These are phyloP conservation scores for Microtus oregoni DNA, from an alignment of 2,113 vertebrate species.

Conservation along the genomic window DNA sequence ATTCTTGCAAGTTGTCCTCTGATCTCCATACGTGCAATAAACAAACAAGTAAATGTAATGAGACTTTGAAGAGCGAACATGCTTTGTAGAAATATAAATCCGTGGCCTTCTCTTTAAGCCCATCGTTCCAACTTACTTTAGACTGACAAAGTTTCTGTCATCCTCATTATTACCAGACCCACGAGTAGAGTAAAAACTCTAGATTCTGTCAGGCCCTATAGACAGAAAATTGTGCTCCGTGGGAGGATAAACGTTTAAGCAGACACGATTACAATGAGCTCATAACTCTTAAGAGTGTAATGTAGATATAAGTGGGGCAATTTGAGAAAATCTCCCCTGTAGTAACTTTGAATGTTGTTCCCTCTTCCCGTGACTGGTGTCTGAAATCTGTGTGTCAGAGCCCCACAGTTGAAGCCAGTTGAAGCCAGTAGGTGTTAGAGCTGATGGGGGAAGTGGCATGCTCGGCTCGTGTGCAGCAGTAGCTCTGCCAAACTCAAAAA, in stretches of 20 bases:
- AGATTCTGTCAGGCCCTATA: not conserved
- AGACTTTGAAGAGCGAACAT: not conserved
- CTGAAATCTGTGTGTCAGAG: not conserved
- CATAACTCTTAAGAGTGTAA: not conserved
- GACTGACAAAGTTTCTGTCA: conserved; percentile 5
- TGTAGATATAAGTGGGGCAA: not conserved
- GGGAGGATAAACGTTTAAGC: conserved; percentile 21
- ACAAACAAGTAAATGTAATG: not conserved
- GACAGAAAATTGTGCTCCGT: conserved; percentile 11
- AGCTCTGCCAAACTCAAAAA: not conserved
- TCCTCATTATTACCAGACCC: conserved; percentile 15
- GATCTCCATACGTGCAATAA: not conserved
- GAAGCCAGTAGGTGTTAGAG: not conserved
- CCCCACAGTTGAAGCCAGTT: not conserved
- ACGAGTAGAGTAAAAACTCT: not conserved
- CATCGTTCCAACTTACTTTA: not conserved
- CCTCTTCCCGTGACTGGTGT: not conserved
- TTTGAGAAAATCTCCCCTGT: conserved; percentile 18
- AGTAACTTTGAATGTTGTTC: not conserved
- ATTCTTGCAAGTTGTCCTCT: not conserved
- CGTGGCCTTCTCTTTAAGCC: not conserved
- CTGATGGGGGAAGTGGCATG: not conserved
- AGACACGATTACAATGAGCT: not conserved
- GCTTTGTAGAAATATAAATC: not conserved
- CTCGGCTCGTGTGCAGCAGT: not conserved